phyloP scores from a whole-genome alignment of 23 tunicate genomes.

The Trididemnum miniatum region DNA sequence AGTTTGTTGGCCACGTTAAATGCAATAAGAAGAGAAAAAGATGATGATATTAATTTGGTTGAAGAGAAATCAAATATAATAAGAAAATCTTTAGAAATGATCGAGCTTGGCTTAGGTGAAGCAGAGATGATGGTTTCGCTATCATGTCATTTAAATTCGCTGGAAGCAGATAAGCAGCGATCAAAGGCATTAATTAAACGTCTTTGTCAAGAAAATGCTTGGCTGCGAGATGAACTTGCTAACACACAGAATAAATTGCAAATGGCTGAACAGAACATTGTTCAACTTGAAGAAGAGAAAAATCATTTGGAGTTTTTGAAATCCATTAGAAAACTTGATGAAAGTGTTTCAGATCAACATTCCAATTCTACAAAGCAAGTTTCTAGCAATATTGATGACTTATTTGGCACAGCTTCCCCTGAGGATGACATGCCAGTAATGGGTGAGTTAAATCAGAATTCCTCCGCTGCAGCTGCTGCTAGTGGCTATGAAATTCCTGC shows the following conservation, averaged over 20 bases:
- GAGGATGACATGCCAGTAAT: constrained; percentile 49
- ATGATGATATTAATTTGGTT: constrained; percentile 87
- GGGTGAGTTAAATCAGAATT: constrained; percentile 40
- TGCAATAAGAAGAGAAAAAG: constrained; percentile 93
- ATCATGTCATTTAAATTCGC: constrained; percentile 73
- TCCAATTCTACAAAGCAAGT: not conserved
- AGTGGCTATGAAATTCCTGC: constrained; percentile 99
- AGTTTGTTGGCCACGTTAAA: constrained; percentile 88
- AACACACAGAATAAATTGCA: constrained; percentile 88
- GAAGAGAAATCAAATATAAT: constrained; percentile 94
- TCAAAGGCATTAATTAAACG: constrained; percentile 84
- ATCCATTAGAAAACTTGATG: constrained; percentile 87
- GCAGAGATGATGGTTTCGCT: constrained; percentile 95
- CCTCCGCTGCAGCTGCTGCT: constrained; percentile 57
- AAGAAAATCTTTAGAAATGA: constrained; percentile 84
- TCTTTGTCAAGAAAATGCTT: constrained; percentile 92
- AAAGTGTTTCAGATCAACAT: constrained; percentile 11
- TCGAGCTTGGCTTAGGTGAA: constrained; percentile 95
- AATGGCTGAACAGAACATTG: constrained; percentile 80
- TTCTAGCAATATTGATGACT: constrained; percentile 63
- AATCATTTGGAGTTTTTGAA: constrained; percentile 91
- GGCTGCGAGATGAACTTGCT: constrained; percentile 99
- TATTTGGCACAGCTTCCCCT: constrained; percentile 41
- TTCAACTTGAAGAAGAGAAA: constrained; percentile 94
- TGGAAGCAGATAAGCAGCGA: constrained; percentile 89